phyloP scores from a whole-genome alignment of 2,113 vertebrate genomes.

The Coregonus clupeaformis region DNA sequence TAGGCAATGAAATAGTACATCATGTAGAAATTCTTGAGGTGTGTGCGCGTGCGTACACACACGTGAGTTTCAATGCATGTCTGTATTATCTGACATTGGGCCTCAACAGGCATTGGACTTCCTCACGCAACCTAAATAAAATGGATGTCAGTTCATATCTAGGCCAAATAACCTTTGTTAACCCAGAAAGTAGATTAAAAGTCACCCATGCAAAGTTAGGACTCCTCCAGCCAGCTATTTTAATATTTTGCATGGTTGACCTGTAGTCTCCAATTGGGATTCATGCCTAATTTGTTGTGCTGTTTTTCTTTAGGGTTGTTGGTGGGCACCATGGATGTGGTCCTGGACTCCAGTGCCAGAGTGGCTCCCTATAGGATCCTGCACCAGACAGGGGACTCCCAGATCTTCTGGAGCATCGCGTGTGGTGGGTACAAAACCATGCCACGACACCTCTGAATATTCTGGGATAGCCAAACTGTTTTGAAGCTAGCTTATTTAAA shows the following conservation, averaged over 20 bases:
- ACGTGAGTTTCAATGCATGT: not conserved
- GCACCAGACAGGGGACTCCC: slow-evolving; percentile 93
- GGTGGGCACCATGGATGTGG: slow-evolving; percentile 94
- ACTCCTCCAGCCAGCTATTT: not conserved
- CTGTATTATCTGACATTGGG: not conserved
- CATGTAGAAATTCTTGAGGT: not conserved
- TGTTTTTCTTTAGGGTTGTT: slow-evolving; percentile 79
- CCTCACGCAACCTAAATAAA: too few relatives aligned
- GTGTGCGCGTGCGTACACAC: not conserved
- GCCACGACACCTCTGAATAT: not conserved
- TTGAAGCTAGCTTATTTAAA: too few relatives aligned
- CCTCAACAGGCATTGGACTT: not conserved
- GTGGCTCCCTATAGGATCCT: slow-evolving; percentile 96
- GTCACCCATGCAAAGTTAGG: not conserved
- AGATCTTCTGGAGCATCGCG: slow-evolving; percentile 93
- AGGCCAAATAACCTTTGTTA: not conserved
- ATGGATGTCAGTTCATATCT: not conserved
- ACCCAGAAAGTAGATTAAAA: not conserved
- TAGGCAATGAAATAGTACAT: too few relatives aligned
- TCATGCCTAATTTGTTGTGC: too few relatives aligned
- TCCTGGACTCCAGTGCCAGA: slow-evolving; percentile 94
- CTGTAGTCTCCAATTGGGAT: too few relatives aligned
- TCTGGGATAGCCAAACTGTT: too few relatives aligned
- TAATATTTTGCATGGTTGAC: too few relatives aligned
- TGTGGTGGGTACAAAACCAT: slow-evolving; percentile 77